Evolutionary conservation across 2,888 invertebrate species (phyloP), one percentile per base, ranked within the genome.

Genomic region (Leptura quadrifasciata): DNA sequence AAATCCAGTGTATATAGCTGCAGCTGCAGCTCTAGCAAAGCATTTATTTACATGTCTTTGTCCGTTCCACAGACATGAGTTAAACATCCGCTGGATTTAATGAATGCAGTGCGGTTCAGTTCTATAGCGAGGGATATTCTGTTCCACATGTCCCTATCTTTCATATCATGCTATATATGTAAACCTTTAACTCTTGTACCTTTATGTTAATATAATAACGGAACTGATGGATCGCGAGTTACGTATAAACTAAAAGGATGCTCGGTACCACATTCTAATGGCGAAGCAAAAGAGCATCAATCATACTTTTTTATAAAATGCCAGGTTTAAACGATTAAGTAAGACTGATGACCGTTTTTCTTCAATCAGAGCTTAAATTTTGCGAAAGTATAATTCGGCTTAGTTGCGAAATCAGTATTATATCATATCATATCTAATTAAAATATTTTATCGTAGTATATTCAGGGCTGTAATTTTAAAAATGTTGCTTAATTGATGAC

Each of bases 131-230:
- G 12, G 20, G 4, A 9, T 21, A 21, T 21, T 21, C 20, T 57
- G 20, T 57, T n/a, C 47, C 47, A 57, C 57, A 57, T 57, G 21
- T n/a, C 15, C 21, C 57, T 21, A 57, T 57, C 57, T 57, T 57
- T 57, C 18, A 20, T 57, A 57, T 57, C 57, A 21, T 10, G 57
- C 57, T 57, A 57, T 57, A 18, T 55, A 18, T 20, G 21, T 57
- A 57, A 57, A 21, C 57, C 57, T 21, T 57, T 21, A 57, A 57
- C 20, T 57, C 18, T 57, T 57, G 47, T 21, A 21, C 57, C 21
- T 20, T 57, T 57, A 21, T 57, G 57, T 57, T 21, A 21, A 20
- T 15, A 20, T 21, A 57, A 57, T 21, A 21, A 21, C 18, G 20
- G 57, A 20, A 57, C 21, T 57, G 57, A 57, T 57, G 57, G 20